Base-by-base conservation (phyloP, 2,888 invertebrate species). In the Helicoverpa assulta region DNA sequence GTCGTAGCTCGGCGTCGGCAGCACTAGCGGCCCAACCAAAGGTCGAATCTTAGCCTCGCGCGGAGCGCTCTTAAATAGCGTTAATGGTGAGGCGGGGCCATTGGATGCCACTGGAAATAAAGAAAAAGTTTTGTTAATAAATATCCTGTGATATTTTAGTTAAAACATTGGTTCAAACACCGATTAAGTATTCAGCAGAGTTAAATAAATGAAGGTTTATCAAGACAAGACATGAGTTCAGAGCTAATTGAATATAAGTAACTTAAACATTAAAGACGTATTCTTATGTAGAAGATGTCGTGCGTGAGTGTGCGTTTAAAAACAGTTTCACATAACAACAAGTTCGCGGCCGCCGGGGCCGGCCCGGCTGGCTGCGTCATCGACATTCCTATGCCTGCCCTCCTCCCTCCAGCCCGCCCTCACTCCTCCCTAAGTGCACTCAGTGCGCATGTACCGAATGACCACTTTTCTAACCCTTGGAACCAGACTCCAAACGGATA, bases 261-360 rank as follows among this genome's bases (percentile, higher is more conserved):
- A 68, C 54, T 52, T 61, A 18, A 66, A 67, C 63, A 69, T 65
- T 66, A 60, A 80, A 71, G 56, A 65, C 67, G 72, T 52, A 73
- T 58, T 65, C 54, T 73, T 71, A 63, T 83, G 77, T 76, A 77
- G 63, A 81, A 84, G 84, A 85, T 81, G 83, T 81, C 79, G 81
- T 84, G 84, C 82, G 83, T 83, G 80, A 88, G 90, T 88, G 86
- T 85, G 89, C 83, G 88, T 85, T 90, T 88, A 88, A 87, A 91
- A 92, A 92, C 92, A 91, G 93, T 93, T 93, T 92, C 92, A 92
- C 92, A 94, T 94, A 93, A 93, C 91, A 92, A 93, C 93, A 93
- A 94, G 94, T 92, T 91, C 90, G 91, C 92, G 90, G 92, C 88
- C 88, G 88, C 81, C 84, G 87, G 86, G 85, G 88, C 89, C 89